These are phyloP conservation scores for Sus cebifrons DNA, from an alignment of 2,797 vertebrate species.

Conservation along the genomic window DNA sequence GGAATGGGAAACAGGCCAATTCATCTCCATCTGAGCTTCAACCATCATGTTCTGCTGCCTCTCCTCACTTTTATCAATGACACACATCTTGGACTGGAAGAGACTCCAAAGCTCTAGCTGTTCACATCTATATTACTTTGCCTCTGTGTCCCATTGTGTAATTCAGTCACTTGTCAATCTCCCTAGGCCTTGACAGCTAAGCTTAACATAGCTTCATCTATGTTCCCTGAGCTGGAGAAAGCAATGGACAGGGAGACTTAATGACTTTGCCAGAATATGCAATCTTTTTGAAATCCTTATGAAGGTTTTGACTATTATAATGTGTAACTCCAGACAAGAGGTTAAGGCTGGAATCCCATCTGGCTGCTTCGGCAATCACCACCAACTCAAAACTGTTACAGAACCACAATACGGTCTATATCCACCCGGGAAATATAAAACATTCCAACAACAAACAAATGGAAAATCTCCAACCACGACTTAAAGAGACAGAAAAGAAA, in stretches of 20 bases:
- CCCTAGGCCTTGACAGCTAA: not conserved
- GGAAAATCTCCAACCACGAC: not conserved
- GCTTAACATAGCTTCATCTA: not conserved
- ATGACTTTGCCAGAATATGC: not conserved
- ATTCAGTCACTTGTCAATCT: not conserved
- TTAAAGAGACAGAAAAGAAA: not conserved
- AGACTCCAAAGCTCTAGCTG: not conserved
- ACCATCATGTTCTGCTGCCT: not conserved
- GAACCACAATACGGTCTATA: not conserved
- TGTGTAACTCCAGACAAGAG: slow-evolving; percentile 19
- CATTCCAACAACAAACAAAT: not conserved
- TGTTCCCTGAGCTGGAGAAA: not conserved
- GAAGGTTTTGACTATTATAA: not conserved
- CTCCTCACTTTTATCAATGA: not conserved
- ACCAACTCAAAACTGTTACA: not conserved
- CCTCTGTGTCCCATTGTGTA: not conserved
- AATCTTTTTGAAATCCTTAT: not conserved
- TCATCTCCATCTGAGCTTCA: not conserved
- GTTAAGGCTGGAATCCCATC: not conserved
- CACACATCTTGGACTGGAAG: not conserved
- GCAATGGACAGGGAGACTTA: not conserved
- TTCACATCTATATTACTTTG: not conserved
- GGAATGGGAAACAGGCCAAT: not conserved
- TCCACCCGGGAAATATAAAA: not conserved
- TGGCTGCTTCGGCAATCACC: not conserved